Base-by-base conservation (phyloP, 2,797 vertebrate genomes). In the Malurus leucopterus region DNA sequence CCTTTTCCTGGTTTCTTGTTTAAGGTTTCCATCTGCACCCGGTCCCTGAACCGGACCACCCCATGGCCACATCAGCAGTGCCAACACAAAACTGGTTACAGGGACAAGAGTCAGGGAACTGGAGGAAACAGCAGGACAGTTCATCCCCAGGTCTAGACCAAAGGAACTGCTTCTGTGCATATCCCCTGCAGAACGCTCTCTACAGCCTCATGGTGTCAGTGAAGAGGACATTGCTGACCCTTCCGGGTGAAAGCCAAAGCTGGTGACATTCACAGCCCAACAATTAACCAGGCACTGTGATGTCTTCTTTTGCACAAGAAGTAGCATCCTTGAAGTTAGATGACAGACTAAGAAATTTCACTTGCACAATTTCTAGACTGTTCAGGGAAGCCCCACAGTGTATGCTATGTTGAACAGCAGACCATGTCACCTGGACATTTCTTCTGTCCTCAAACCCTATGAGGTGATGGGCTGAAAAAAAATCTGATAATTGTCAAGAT, bases 191-290 rank as follows among this genome's bases (percentile, higher is more conserved):
- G 44, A 68, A 54, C 0, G 3, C 22, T 30, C 3, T 3, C 75
- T 63, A 7, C 50, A 84, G n/a, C 20, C 12, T 41, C 4, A 0
- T 6, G 19, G 13, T 10, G 4, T 29, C 0, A 0, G 22, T 67
- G 61, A 64, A 62, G 43, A 74, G 18, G 53, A 40, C 26, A 19
- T 7, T 41, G 70, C 19, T 79, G 59, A 53, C 8, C 12, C 46
- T 74, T 65, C 75, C 77, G 51, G 11, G 5, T 34, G 26, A 58
- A 92, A 51, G 50, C 30, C 32, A 54, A 83, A 75, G 41, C 55
- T 59, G 49, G 40, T 55, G 79, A 57, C 75, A 85, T 54, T 44
- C 3, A 6, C 36, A 68, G 11, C 0, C 0, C 22, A 73, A 58
- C 46, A 61, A 40, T 47, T 57, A 57, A 72, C 40, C 0, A 11